Evolutionary conservation across 1,140 invertebrate genomes (phyloP), one percentile per base, ranked within the genome.

Genomic region (Eufriesea mexicana): DNA sequence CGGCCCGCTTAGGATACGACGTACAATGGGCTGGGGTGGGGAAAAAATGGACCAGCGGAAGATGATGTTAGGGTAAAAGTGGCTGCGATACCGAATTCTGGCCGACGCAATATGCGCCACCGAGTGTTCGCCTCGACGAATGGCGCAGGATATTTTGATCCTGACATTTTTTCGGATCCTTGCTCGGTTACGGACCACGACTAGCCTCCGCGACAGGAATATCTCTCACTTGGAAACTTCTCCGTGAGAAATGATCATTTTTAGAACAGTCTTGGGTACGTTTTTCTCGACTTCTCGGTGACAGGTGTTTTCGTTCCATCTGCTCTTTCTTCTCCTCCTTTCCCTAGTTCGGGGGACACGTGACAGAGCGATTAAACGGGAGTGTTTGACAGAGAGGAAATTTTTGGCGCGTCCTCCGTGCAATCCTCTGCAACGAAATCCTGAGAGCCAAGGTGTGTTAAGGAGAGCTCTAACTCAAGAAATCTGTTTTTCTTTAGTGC

Each of bases 11-110:
- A 72, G 71, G 75, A 70, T 73, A 67, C 75, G 28, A 9, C 61
- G 76, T 72, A 87, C 72, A 87, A 84, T 86, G 76, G n/a, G 49
- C 20, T 47, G 47, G 20, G 81, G 59, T 70, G 47, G 55, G 71
- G 66, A 35, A 71, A 79, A 86, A 86, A 62, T 75, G 35, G 45
- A 74, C 84, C 76, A 49, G 4, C 66, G 18, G 67, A 83, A 86
- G 86, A 87, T 84, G 86, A 87, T 64, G 81, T 70, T 67, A 62
- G 79, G 61, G 71, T 79, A 76, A 86, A 35, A 87, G 82, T 72
- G 85, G 64, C 54, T 28, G 49, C n/a, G 59, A 75, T 76, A 83
- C 73, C 49, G 74, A 45, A 77, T 83, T 54, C 64, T 28, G 70
- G 55, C 67, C 14, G 55, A 45, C 28, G 81, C 81, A 87, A 87